A percentile compares a stretch with the other conserved stretches of the same genome.
Conservation (phyloP, 1,140 invertebrate species). For the Dreissena polymorpha region DNA sequence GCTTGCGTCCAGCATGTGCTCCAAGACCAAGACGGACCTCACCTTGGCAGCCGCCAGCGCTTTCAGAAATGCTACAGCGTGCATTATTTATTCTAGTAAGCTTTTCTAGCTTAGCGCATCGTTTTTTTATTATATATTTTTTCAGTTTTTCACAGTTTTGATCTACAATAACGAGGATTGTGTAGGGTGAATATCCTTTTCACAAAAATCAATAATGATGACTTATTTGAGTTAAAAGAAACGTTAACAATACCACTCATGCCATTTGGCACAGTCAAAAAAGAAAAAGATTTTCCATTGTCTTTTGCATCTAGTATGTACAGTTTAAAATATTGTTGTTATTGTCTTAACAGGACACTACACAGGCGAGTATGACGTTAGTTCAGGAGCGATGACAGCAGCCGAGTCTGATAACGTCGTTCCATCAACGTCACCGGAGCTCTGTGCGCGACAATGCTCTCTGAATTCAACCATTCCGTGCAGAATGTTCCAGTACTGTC, state of each 20-base stretch:
- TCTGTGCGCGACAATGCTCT: neutral
- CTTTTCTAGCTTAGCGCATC: too few relatives aligned
- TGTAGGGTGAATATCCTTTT: too few relatives aligned
- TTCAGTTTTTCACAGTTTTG: too few relatives aligned
- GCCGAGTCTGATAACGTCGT: neutral
- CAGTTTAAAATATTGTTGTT: neutral
- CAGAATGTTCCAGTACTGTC: slow-evolving; percentile 32
- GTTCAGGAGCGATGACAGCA: neutral
- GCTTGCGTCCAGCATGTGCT: neutral
- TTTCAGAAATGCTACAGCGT: neutral
- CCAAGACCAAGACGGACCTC: neutral
- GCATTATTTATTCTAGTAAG: neutral
- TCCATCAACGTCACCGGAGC: neutral
- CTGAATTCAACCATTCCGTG: neutral
- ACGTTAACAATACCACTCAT: too few relatives aligned
- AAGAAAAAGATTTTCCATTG: too few relatives aligned
- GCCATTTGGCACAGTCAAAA: too few relatives aligned
- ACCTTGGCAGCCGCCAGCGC: neutral
- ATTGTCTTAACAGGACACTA: neutral
- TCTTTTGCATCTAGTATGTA: too few relatives aligned
- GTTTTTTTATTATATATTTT: too few relatives aligned
- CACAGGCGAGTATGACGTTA: neutral
- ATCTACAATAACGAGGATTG: too few relatives aligned
- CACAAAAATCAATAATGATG: too few relatives aligned
- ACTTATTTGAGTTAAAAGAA: too few relatives aligned